Conservation (phyloP, 2,113 vertebrate genomes). For the Mionectes macconnelli region DNA sequence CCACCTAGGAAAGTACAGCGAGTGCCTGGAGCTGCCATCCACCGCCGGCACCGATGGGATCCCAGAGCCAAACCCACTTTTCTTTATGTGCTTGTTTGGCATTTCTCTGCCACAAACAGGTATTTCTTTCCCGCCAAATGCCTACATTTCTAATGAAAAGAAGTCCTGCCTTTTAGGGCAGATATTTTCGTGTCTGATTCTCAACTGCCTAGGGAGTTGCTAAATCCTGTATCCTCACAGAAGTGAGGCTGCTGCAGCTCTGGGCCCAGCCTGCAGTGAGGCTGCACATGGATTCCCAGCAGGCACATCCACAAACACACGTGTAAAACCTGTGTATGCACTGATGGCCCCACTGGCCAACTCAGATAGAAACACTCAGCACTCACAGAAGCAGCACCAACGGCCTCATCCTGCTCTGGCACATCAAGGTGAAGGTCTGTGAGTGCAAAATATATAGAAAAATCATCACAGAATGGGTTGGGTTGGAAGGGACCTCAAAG, state of each 20-base stretch:
- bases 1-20: not conserved
- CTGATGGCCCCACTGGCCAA: not conserved
- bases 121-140: not conserved
- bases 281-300: not conserved
- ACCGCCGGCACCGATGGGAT: not conserved
- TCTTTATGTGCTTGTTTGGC: not conserved
- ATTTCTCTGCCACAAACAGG: not conserved
- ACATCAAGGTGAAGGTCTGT: not conserved
- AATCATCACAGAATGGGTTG: not conserved
- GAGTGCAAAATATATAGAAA: not conserved
- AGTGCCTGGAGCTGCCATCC: not conserved
- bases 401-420: not conserved
- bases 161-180: not conserved
- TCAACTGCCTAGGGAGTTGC: not conserved
- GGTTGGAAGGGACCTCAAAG: not conserved
- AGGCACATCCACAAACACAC: not conserved
- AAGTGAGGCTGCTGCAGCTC: not conserved
- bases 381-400: not conserved
- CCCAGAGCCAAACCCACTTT: not conserved
- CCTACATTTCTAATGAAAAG: not conserved
- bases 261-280: not conserved
- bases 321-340: rapidly evolving
- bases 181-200: not conserved
- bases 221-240: not conserved
- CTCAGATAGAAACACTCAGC: not conserved